Base-by-base conservation (phyloP, 37 sponge, comb jelly and placozoan genomes). In the Oscarella lobularis region DNA sequence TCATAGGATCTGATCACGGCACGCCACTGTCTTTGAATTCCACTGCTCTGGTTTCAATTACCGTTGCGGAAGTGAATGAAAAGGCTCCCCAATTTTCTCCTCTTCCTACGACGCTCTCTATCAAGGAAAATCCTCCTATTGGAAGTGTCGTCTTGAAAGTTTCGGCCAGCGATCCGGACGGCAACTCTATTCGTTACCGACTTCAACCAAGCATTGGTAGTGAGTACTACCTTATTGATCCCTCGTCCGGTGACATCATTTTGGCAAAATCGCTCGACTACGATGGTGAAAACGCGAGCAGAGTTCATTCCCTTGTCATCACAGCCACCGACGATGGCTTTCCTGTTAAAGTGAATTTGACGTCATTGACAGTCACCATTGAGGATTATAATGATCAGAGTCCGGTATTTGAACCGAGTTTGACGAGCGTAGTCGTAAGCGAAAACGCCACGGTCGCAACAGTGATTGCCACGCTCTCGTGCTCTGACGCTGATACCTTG, bases 11-110 rank as follows among this genome's bases (percentile, higher is more conserved):
- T 38, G 90, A 89, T 37, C 29, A 65, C 14, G 82, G 86, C 60
- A 80, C 78, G 2, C 82, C 86, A 27, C 69, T 6, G 6, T 31
- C 76, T 2, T 76, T 80, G 37, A 68, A 35, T 38, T 38, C 70
- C 0, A 37, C 69, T 4, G 40, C 83, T 1, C 77, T 74, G 3
- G 35, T 85, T 37, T 77, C 33, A 3, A 66, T 89, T 31, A 80
- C 33, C 32, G 77, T 89, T 2, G 38, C 54, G 2, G 86, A 85
- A 75, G 70, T 40, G 6, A 85, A 89, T 79, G 90, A 89, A 73
- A 82, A 79, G 39, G 34, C 0, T 48, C 90, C 90, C 6, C 33
- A 48, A 48, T 48, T 48, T 48, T 9, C 20, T 9, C 14, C 14
- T 27, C 9, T 20, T 9, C 60, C 60, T 27, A 20, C 9, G 9